Conservation (phyloP, 2,113 vertebrate genomes). For the Elephas maximus region DNA sequence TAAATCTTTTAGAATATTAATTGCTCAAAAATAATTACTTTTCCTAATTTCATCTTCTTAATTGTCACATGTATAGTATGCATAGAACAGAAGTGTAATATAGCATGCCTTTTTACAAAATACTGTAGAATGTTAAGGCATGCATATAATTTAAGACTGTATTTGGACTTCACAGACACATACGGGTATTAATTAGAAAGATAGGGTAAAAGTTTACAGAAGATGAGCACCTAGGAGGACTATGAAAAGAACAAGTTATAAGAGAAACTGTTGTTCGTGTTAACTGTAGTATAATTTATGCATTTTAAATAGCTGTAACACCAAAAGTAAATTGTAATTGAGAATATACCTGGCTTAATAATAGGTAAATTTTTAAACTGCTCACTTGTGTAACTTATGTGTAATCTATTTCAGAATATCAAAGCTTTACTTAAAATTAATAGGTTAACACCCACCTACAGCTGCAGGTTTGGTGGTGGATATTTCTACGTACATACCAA, state of each 20-base stretch:
- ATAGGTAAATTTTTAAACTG: not conserved
- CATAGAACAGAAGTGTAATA: not conserved
- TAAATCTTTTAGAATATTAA: constrained; percentile 4
- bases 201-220: constrained; percentile 5
- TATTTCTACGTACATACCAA: too few relatives aligned
- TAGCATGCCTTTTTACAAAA: constrained; percentile 15
- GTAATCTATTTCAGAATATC: not conserved
- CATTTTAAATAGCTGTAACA: not conserved
- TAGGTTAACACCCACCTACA: not conserved
- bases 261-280: not conserved
- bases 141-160: not conserved
- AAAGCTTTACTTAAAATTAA: not conserved
- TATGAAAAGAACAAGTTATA: not conserved
- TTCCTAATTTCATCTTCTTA: constrained; percentile 31
- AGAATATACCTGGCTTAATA: not conserved
- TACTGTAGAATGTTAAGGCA: not conserved
- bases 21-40: constrained; percentile 30
- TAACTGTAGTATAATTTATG: constrained; percentile 1
- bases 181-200: not conserved
- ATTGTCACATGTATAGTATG: not conserved
- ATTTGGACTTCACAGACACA: not conserved
- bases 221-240: not conserved
- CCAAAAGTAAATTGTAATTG: not conserved
- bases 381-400: not conserved
- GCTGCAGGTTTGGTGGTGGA: too few relatives aligned